phyloP scores from a whole-genome alignment of 2,113 vertebrate species.

The Pholis gunnellus region DNA sequence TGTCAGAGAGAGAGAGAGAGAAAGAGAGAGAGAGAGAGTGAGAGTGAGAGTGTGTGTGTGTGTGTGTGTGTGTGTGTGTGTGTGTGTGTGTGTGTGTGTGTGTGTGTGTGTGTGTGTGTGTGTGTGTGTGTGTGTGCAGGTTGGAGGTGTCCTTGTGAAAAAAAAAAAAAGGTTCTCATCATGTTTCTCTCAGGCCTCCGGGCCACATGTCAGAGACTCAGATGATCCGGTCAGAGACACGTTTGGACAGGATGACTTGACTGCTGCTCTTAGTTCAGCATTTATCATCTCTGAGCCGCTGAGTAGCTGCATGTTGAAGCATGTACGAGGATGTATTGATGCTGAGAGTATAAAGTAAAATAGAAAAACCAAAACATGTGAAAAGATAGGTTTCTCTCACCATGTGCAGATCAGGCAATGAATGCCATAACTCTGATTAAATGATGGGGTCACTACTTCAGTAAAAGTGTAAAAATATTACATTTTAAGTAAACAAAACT shows the following conservation, averaged over 20 bases:
- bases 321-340: not conserved
- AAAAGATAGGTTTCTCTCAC: not conserved
- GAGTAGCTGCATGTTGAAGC: constrained; percentile 13
- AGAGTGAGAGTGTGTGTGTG: not conserved
- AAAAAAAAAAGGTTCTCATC: constrained; percentile 9
- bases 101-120: not conserved
- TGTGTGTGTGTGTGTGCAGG: constrained; percentile 11
- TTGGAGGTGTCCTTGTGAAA: constrained; percentile 31
- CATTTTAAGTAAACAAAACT: not conserved
- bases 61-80: no score
- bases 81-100: not conserved
- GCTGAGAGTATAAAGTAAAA: not conserved
- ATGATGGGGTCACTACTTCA: not conserved
- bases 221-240: constrained; percentile 22
- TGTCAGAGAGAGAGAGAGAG: constrained; percentile 14
- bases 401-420: not conserved
- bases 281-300: not conserved
- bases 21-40: not conserved
- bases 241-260: constrained; percentile 30
- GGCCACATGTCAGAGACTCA: constrained; percentile 36
- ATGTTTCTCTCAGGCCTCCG: constrained; percentile 37
- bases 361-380: not conserved
- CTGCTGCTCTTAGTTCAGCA: constrained; percentile 49
- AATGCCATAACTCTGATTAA: not conserved
- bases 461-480: no score